phyloP scores from a whole-genome alignment of 2,113 vertebrate species.

The Cyanoramphus novaezelandiae region DNA sequence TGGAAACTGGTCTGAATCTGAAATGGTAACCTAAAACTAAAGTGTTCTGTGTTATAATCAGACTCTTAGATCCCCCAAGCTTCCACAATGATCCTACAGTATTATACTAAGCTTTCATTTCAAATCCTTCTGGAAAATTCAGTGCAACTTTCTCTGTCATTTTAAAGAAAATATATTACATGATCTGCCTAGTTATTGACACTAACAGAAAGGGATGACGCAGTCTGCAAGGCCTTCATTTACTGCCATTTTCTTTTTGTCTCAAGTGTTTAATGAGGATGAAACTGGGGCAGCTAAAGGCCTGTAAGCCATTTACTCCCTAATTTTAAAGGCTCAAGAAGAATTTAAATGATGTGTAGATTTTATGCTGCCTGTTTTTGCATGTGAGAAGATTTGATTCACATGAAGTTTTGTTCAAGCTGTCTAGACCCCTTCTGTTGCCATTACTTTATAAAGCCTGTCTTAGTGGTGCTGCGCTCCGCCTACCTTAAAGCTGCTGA shows the following conservation, averaged over 20 bases:
- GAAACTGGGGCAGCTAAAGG: not conserved
- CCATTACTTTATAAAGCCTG: not conserved
- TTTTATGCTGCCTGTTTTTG: not conserved
- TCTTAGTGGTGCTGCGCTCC: not conserved
- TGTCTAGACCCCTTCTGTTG: not conserved
- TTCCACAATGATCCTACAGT: not conserved
- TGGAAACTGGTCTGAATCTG: not conserved
- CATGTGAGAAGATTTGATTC: not conserved
- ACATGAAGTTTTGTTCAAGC: not conserved
- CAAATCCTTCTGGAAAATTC: not conserved
- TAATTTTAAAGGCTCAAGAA: not conserved
- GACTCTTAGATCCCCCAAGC: not conserved
- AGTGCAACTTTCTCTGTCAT: not conserved
- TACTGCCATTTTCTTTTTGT: not conserved
- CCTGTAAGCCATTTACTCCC: not conserved
- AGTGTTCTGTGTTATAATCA: not conserved
- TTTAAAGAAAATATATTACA: not conserved
- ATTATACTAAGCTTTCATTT: constrained; percentile 1
- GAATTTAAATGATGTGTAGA: not conserved
- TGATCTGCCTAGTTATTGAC: not conserved
- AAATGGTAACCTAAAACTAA: not conserved
- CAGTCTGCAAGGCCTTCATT: not conserved
- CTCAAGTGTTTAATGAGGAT: not conserved
- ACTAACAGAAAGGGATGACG: not conserved
- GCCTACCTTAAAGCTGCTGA: not conserved